A percentile compares a stretch with the other conserved stretches of the same genome.
Evolutionary conservation across 1,140 invertebrate genomes (phyloP).

Genomic region (Daktulosphaira vitifoliae): DNA sequence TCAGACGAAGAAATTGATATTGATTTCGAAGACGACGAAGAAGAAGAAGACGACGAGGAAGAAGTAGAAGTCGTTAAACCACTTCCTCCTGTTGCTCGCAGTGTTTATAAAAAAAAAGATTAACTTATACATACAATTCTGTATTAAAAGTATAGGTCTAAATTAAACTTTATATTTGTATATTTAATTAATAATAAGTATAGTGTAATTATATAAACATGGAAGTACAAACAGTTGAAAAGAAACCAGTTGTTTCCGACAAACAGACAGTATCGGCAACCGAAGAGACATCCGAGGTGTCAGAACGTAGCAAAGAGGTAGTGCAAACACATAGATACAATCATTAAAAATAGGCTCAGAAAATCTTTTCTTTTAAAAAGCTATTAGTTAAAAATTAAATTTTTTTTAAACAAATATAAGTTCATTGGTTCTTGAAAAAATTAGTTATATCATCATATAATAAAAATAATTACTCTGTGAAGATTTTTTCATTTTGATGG

Average conservation of each 20-base stretch:
- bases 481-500: no score
- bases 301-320: slow-evolving; percentile 27
- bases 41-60: slow-evolving; percentile 11
- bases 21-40: slow-evolving; percentile 21
- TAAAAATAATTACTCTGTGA: no score
- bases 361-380: no score
- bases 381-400: no score
- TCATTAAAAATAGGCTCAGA: no score
- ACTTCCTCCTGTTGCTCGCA: slow-evolving; percentile 5
- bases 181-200: background rate
- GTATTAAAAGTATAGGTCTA: background rate
- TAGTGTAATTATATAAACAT: slow-evolving; percentile 1
- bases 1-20: slow-evolving; percentile 29
- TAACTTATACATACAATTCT: background rate
- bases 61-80: slow-evolving; percentile 22
- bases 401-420: no score
- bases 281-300: slow-evolving; percentile 17
- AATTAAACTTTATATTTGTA: background rate
- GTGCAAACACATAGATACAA: no score
- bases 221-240: slow-evolving; percentile 30
- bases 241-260: background rate
- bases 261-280: slow-evolving; percentile 18
- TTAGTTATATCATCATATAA: no score
- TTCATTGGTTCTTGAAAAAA: no score
- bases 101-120: slow-evolving; percentile 19